These are phyloP conservation scores for Pitta sordida DNA, from an alignment of 2,113 vertebrate species.

Conservation along the genomic window DNA sequence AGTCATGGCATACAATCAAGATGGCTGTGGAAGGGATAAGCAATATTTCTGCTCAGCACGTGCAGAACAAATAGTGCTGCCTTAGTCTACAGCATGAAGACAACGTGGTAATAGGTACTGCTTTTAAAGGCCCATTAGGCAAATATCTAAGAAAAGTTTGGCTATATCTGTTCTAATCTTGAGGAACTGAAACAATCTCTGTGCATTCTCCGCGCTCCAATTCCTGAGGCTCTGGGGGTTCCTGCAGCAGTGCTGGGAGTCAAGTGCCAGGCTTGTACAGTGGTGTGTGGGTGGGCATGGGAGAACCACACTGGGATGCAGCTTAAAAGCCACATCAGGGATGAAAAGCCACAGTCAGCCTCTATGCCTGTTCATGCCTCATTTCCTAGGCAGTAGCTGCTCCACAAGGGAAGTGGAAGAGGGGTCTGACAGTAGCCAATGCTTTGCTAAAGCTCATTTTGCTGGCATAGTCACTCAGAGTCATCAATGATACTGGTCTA, in stretches of 20 bases:
- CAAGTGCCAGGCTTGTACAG: background rate
- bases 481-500: constrained; percentile 2
- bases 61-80: background rate
- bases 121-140: background rate
- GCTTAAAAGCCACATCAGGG: background rate
- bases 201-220: background rate
- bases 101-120: background rate
- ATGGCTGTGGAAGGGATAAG: background rate
- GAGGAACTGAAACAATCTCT: background rate
- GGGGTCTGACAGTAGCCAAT: background rate
- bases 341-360: background rate
- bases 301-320: background rate
- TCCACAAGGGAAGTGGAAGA: background rate
- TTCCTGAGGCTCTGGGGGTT: background rate
- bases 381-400: background rate
- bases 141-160: background rate
- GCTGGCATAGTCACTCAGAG: background rate
- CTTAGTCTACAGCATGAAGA: background rate
- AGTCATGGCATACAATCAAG: background rate
- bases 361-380: background rate
- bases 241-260: rapidly evolving
- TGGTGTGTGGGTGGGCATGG: background rate
- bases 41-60: background rate
- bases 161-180: background rate
- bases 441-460: background rate